Conservation (phyloP, 2,888 invertebrate genomes). For the Perizoma flavofasciatum region DNA sequence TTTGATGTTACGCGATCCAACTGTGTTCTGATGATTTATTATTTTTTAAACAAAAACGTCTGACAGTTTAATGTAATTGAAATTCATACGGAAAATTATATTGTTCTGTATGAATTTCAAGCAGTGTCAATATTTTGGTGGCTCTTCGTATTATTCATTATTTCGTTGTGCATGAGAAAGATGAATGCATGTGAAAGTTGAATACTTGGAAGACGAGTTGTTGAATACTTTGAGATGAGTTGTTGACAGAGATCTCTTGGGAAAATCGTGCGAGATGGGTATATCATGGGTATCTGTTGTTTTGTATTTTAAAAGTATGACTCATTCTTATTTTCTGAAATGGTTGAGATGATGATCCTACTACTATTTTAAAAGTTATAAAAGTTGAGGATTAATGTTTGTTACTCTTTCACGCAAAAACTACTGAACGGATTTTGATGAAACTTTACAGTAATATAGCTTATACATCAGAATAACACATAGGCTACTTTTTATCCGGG, state of each 20-base stretch:
- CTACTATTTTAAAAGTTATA: too few relatives aligned
- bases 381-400: too few relatives aligned
- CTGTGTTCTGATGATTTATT: constrained; percentile 48
- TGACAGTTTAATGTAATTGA: constrained; percentile 38
- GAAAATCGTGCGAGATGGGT: constrained; percentile 14
- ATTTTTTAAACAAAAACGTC: constrained; percentile 39
- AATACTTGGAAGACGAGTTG: constrained; percentile 24
- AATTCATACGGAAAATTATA: constrained; percentile 35
- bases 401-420: too few relatives aligned
- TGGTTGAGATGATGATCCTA: too few relatives aligned
- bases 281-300: background rate
- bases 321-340: too few relatives aligned
- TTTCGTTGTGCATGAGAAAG: constrained; percentile 33
- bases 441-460: too few relatives aligned
- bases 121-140: constrained; percentile 34
- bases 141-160: constrained; percentile 32
- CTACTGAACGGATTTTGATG: too few relatives aligned
- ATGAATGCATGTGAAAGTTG: constrained; percentile 46
- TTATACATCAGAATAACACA: too few relatives aligned
- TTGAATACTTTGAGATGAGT: constrained; percentile 18
- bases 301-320: too few relatives aligned
- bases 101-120: constrained; percentile 35
- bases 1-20: constrained; percentile 35
- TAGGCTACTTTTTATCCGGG: too few relatives aligned
- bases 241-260: constrained; percentile 26